Conservation (phyloP, 2,888 invertebrate genomes). For the Beris chalybata region DNA sequence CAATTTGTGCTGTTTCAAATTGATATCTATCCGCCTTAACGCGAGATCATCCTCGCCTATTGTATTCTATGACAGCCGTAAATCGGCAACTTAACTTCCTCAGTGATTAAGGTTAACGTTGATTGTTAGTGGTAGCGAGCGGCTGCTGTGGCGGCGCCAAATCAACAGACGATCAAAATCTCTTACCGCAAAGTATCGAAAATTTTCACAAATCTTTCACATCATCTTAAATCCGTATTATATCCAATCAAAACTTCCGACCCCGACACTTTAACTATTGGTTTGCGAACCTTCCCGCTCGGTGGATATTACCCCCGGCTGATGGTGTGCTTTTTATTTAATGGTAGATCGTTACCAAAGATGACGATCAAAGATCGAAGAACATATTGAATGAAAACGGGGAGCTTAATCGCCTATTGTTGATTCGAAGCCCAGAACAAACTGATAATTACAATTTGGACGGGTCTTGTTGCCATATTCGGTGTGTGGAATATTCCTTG, state of each 20-base stretch:
- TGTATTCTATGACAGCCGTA: slow-evolving; percentile 22
- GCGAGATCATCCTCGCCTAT: slow-evolving; percentile 20
- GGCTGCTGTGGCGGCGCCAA: slow-evolving; percentile 20
- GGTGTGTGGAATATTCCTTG: slow-evolving; percentile 28
- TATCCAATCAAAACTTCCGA: slow-evolving; percentile 24
- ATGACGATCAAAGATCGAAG: slow-evolving; percentile 33
- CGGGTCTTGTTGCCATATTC: neutral
- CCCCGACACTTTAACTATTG: neutral
- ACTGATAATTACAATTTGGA: slow-evolving; percentile 25
- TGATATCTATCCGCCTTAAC: slow-evolving; percentile 17
- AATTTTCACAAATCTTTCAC: slow-evolving; percentile 21
- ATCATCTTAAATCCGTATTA: slow-evolving; percentile 19
- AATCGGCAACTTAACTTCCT: slow-evolving; percentile 24
- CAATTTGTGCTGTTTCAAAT: slow-evolving; percentile 29
- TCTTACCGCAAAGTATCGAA: neutral
- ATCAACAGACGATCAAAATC: slow-evolving; percentile 21
- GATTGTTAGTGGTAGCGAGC: neutral
- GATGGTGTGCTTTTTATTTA: neutral
- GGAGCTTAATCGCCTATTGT: slow-evolving; percentile 33
- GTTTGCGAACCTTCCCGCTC: no score
- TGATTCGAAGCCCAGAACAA: slow-evolving; percentile 16
- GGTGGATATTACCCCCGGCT: slow-evolving; percentile 2
- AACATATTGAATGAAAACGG: slow-evolving; percentile 24
- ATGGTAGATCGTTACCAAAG: slow-evolving; percentile 33
- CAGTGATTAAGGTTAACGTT: slow-evolving; percentile 19